phyloP scores from a whole-genome alignment of 2,888 invertebrate genomes.

The Ecliptopera silaceata region DNA sequence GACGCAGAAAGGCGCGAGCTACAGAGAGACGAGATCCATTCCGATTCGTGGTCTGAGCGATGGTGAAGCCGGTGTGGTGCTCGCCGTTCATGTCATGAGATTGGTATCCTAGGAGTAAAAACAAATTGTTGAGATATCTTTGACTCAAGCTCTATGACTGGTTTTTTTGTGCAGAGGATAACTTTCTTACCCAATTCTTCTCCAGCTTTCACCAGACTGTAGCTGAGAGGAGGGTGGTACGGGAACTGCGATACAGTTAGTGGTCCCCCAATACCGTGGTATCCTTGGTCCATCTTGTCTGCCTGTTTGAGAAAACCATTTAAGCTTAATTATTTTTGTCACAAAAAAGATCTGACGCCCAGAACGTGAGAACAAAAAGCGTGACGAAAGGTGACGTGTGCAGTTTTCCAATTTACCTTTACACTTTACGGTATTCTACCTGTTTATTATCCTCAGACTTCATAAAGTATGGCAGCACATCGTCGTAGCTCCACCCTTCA shows the following conservation, averaged over 20 bases:
- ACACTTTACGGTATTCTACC: slow-evolving; percentile 6
- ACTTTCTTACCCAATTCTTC: slow-evolving; percentile 86
- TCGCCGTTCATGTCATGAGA: slow-evolving; percentile 92
- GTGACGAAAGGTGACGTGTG: not conserved
- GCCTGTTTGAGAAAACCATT: slow-evolving; percentile 56
- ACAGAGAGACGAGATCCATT: slow-evolving; percentile 93
- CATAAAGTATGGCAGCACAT: slow-evolving; percentile 94
- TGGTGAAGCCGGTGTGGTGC: slow-evolving; percentile 91
- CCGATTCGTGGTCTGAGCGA: slow-evolving; percentile 93
- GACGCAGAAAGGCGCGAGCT: slow-evolving; percentile 91
- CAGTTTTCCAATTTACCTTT: not conserved
- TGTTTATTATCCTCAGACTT: slow-evolving; percentile 92
- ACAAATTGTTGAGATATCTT: not conserved
- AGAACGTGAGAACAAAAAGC: too few relatives aligned
- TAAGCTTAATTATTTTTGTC: too few relatives aligned
- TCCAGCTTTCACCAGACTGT: slow-evolving; percentile 89
- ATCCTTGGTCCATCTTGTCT: slow-evolving; percentile 88
- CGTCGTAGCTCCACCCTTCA: slow-evolving; percentile 94
- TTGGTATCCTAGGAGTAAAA: slow-evolving; percentile 83
- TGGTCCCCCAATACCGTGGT: slow-evolving; percentile 90
- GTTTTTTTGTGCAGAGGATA: too few relatives aligned
- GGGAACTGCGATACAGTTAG: slow-evolving; percentile 92
- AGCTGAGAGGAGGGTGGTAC: slow-evolving; percentile 92
- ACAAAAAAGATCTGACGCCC: too few relatives aligned
- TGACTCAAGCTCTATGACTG: too few relatives aligned